Evolutionary conservation across 2,888 invertebrate species (phyloP).

Genomic region (Furcula furcula): DNA sequence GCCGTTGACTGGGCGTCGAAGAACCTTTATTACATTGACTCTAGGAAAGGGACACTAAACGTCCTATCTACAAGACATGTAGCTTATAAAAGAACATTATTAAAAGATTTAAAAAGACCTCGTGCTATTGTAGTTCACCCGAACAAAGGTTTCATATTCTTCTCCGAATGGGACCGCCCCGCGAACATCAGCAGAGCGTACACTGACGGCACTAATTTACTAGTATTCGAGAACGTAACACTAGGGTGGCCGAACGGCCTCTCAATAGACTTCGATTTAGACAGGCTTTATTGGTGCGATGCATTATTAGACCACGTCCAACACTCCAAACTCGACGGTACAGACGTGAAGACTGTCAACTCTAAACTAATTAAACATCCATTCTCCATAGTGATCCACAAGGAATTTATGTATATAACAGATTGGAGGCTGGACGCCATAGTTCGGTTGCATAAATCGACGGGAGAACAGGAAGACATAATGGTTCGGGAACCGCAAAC

Average conservation of each 20-base stretch:
- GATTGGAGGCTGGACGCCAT: constrained; percentile 99
- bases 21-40: constrained; percentile 97
- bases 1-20: constrained; percentile 98
- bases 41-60: constrained; percentile 95
- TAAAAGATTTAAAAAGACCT: constrained; percentile 95
- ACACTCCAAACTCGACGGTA: constrained; percentile 94
- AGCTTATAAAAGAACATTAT: constrained; percentile 89
- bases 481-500: constrained; percentile 94
- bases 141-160: constrained; percentile 95
- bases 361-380: constrained; percentile 93
- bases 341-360: constrained; percentile 93
- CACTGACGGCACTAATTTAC: constrained; percentile 92
- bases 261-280: constrained; percentile 93
- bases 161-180: constrained; percentile 97
- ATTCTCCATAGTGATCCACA: constrained; percentile 94
- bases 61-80: constrained; percentile 94
- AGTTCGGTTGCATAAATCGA: constrained; percentile 92
- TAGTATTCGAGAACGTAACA: constrained; percentile 94
- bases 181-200: constrained; percentile 97
- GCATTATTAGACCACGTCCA: constrained; percentile 97
- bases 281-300: constrained; percentile 98
- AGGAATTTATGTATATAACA: constrained; percentile 97
- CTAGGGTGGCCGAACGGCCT: constrained; percentile 99
- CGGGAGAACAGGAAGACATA: constrained; percentile 93
- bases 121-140: constrained; percentile 98